phyloP scores from a whole-genome alignment of 1,140 invertebrate genomes.

The Doryteuthis pealeii region DNA sequence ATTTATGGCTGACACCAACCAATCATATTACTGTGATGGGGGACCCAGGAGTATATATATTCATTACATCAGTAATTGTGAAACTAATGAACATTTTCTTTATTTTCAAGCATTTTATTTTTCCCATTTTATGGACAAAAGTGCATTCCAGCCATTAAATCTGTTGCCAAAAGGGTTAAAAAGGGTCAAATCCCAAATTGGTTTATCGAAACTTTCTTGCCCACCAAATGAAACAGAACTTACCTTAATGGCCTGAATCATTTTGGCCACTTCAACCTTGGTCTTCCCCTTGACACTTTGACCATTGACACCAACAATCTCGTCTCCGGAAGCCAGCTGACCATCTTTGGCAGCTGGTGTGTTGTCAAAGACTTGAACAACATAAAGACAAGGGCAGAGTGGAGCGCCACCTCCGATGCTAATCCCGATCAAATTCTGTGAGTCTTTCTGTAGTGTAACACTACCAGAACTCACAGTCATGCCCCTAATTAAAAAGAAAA shows the following conservation, averaged over 20 bases:
- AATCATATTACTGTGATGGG: too few species aligned
- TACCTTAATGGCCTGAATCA: slow-evolving; percentile 90
- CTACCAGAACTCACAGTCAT: slow-evolving; percentile 97
- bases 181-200: too few species aligned
- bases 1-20: too few species aligned
- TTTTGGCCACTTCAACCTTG: slow-evolving; percentile 96
- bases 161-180: too few species aligned
- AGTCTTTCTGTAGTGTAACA: slow-evolving; percentile 87
- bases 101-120: too few species aligned
- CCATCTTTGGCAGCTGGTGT: slow-evolving; percentile 78
- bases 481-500: slow-evolving; percentile 71
- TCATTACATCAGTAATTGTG: too few species aligned
- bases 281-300: slow-evolving; percentile 92
- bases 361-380: slow-evolving; percentile 97
- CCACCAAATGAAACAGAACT: too few species aligned
- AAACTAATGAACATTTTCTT: too few species aligned
- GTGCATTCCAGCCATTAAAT: too few species aligned
- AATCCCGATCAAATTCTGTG: slow-evolving; percentile 94
- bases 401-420: slow-evolving; percentile 93
- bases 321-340: slow-evolving; percentile 78
- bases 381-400: slow-evolving; percentile 94
- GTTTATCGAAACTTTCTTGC: too few species aligned
- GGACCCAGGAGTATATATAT: too few species aligned
- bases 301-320: slow-evolving; percentile 90
- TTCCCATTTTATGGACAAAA: too few species aligned